Evolutionary conservation across 2,113 vertebrate genomes (phyloP).

Genomic region (Psittacara wagleri): DNA sequence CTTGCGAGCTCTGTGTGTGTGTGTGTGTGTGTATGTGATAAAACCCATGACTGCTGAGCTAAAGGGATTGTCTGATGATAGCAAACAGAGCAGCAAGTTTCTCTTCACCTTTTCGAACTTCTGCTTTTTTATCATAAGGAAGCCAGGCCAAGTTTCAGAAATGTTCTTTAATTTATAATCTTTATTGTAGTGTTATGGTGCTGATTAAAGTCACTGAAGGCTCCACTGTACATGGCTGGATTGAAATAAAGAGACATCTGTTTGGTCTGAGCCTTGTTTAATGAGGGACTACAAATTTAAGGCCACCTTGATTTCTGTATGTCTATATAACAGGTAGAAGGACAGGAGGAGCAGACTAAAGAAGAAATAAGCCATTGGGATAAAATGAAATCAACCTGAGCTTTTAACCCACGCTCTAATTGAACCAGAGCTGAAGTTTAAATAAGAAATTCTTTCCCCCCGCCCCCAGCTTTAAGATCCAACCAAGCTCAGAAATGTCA

Average conservation of each 20-base stretch:
- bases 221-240: neutral
- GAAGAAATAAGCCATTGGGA: neutral
- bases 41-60: constrained; percentile 56
- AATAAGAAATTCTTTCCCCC: neutral
- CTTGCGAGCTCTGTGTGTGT: constrained; percentile 41
- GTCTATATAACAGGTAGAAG: neutral
- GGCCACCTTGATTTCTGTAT: neutral
- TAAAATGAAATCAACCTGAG: constrained; percentile 24
- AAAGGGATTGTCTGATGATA: constrained; percentile 30
- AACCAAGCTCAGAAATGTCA: neutral
- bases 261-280: neutral
- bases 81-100: neutral
- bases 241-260: neutral
- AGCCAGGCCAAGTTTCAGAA: neutral
- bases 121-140: neutral
- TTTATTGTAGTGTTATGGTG: neutral
- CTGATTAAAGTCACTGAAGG: constrained; percentile 10
- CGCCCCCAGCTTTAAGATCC: neutral
- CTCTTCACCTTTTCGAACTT: constrained; percentile 22
- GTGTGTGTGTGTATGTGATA: constrained; percentile 31
- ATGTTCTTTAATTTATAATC: constrained; percentile 5
- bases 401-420: constrained; percentile 1
- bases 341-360: neutral
- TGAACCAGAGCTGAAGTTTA: constrained; percentile 16
- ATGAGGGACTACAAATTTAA: neutral